These are phyloP conservation scores for Cerceris rybyensis DNA, from an alignment of 2,888 invertebrate species.

Conservation along the genomic window DNA sequence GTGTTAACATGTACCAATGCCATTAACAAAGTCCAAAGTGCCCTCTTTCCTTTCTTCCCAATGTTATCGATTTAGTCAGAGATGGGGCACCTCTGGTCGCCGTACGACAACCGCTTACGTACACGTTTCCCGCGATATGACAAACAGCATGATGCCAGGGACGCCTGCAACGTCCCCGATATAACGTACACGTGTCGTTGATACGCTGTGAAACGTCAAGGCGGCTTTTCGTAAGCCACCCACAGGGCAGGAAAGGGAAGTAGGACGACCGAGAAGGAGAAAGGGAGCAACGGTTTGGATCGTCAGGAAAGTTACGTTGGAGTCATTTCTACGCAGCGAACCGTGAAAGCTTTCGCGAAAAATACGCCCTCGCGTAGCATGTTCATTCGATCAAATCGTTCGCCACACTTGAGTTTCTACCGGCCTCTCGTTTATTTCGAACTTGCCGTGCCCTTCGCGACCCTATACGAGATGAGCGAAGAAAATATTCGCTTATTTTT, in stretches of 20 bases:
- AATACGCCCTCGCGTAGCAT: not conserved
- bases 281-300: not conserved
- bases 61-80: conserved; percentile 60
- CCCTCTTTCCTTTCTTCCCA: conserved; percentile 22
- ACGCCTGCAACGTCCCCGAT: conserved; percentile 37
- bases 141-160: conserved; percentile 63
- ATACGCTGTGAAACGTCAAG: conserved; percentile 62
- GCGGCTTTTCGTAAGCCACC: conserved; percentile 48
- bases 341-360: not conserved
- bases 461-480: no score
- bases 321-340: not conserved
- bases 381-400: not conserved
- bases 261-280: not conserved
- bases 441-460: no score
- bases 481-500: no score
- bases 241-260: not conserved
- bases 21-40: conserved; percentile 23
- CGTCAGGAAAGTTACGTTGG: not conserved
- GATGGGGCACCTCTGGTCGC: conserved; percentile 34
- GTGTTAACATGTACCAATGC: not conserved
- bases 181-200: conserved; percentile 53
- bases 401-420: not conserved
- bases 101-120: conserved; percentile 62
- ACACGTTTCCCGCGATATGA: conserved; percentile 60
- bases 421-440: no score